These are phyloP conservation scores for Passer montanus DNA, from an alignment of 2,113 vertebrate species.

Conservation along the genomic window DNA sequence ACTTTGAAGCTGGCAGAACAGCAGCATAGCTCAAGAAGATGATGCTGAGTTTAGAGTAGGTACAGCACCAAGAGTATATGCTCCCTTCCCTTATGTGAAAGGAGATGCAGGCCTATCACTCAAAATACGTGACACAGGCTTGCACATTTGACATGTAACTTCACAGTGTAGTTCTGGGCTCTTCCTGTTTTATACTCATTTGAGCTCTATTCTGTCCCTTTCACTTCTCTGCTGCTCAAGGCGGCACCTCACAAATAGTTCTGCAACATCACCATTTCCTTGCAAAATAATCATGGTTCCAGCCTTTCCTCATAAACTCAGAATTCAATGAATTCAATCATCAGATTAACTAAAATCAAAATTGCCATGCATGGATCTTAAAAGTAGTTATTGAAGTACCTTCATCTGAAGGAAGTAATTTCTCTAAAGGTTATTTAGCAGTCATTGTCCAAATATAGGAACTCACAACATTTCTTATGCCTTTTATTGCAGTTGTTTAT, in stretches of 20 bases:
- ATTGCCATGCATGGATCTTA: neutral
- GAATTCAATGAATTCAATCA: neutral
- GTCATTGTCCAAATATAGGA: neutral
- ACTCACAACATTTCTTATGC: neutral
- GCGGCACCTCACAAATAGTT: fast-evolving
- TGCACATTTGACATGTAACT: neutral
- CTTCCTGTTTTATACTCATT: neutral
- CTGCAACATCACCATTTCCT: neutral
- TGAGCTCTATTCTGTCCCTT: neutral
- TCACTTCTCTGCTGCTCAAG: neutral
- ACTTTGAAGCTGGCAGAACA: neutral
- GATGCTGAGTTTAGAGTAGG: neutral
- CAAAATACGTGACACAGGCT: neutral
- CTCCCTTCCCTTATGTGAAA: neutral
- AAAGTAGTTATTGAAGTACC: neutral
- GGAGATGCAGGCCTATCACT: neutral
- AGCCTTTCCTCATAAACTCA: neutral
- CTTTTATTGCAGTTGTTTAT: neutral
- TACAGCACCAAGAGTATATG: neutral
- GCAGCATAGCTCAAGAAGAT: neutral
- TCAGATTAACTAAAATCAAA: neutral
- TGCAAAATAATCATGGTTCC: neutral
- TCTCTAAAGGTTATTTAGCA: neutral
- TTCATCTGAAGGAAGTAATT: neutral
- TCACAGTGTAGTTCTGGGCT: neutral